phyloP scores from a whole-genome alignment of 2,113 vertebrate genomes.

The Ciconia maguari region DNA sequence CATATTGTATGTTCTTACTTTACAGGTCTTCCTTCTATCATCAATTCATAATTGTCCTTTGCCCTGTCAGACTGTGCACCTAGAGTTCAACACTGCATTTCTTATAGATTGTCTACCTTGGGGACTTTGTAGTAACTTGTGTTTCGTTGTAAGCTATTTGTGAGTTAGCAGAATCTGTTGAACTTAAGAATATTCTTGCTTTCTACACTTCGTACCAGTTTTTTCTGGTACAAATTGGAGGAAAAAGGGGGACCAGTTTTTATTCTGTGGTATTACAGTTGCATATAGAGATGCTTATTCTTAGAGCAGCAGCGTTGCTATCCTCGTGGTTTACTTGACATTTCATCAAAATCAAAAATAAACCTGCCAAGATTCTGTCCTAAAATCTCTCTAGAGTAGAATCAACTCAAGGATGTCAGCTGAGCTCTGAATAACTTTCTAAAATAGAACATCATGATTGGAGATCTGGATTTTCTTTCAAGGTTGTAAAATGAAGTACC shows the following conservation, averaged over 20 bases:
- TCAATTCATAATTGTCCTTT: not conserved
- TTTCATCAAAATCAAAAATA: slow-evolving; percentile 38
- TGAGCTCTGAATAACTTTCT: slow-evolving; percentile 36
- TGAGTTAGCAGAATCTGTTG: not conserved
- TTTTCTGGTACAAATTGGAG: not conserved
- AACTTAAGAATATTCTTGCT: not conserved
- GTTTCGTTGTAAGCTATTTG: not conserved
- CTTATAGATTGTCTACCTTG: not conserved
- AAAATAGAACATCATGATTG: not conserved
- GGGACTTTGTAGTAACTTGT: not conserved
- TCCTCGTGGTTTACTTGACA: slow-evolving; percentile 11
- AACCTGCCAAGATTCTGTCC: slow-evolving; percentile 20
- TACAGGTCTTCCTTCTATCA: not conserved
- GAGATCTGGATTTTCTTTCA: not conserved
- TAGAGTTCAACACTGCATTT: not conserved
- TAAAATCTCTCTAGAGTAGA: not conserved
- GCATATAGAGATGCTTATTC: not conserved
- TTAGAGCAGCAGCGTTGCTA: not conserved
- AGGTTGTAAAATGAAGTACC: not conserved
- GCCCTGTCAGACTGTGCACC: not conserved
- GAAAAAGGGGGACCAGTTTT: not conserved
- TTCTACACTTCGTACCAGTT: not conserved
- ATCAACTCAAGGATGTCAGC: not conserved
- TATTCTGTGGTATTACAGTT: not conserved
- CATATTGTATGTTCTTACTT: not conserved